Base-by-base conservation (phyloP, 2,113 vertebrate species). In the Nansenia antarctica region DNA sequence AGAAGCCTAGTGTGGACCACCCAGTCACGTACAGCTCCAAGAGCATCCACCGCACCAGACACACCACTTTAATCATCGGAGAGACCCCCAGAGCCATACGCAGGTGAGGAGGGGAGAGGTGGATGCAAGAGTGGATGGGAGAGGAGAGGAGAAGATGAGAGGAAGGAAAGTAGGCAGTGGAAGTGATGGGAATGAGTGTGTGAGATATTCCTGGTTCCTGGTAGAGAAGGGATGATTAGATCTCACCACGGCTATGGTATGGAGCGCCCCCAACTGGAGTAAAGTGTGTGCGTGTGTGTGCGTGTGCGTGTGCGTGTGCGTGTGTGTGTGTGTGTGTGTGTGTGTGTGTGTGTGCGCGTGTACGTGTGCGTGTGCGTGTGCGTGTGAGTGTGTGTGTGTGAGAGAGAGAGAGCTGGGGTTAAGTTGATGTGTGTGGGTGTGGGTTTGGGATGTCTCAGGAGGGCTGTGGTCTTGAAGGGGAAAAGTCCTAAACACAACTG, bases 21-120 rank as follows among this genome's bases (percentile, higher is more conserved):
- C 92, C 93, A 20, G 92, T 95, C 60, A 87, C 74, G 39, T 94
- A 95, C 84, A 88, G 82, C 68, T 83, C 39, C 62, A 92, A 84
- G 66, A 84, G 77, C n/a, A 76, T 91, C n/a, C 85, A 90, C 67
- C 86, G 42, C 54, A 79, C 85, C 53, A 84, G 75, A 68, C 81
- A 87, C 69, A 73, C 82, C 54, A 95, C 92, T 5, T 84, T 96
- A 82, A 87, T 96, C 63, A 64, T 95, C 47, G 96, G 96, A 80
- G 89, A 92, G 76, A 96, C 96, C 9, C 96, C 96, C 0, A 86
- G 83, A 74, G 84, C 61, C 62, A 87, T 96, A 52, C 42, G 93
- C 83, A 96, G 93, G 96, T 98, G 85, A 39, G 11, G 26, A 11
- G 6, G 26, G 27, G 2, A 32, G 32, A 52, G 20, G 49, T 52